A percentile compares a stretch with the other conserved stretches of the same genome.
phyloP scores from a whole-genome alignment of 2,113 vertebrate genomes.

The Pipra filicauda region DNA sequence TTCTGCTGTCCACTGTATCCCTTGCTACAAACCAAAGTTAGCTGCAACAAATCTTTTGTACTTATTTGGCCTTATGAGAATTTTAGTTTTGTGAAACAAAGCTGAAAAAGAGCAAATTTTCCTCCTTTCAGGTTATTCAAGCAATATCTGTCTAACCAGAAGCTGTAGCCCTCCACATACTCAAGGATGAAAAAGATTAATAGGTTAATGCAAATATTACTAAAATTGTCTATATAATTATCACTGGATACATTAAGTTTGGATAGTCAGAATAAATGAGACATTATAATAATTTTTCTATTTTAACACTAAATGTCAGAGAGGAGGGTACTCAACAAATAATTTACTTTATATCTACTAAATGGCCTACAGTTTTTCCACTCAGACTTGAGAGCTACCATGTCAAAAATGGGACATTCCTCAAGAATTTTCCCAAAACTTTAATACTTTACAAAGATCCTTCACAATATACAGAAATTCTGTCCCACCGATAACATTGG shows the following conservation, averaged over 20 bases:
- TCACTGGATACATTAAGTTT: background rate
- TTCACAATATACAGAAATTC: background rate
- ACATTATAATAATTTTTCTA: background rate
- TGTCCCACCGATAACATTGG: background rate
- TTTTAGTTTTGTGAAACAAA: background rate
- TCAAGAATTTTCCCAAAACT: background rate
- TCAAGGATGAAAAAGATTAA: background rate
- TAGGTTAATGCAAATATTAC: background rate
- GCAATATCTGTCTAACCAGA: background rate
- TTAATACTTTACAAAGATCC: background rate
- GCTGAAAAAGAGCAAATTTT: background rate
- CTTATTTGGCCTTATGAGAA: background rate
- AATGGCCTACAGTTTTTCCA: background rate
- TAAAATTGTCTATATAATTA: background rate
- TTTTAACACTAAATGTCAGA: background rate
- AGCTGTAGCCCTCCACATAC: background rate
- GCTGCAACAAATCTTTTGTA: background rate
- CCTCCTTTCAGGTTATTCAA: background rate
- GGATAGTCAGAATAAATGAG: background rate
- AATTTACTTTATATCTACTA: background rate
- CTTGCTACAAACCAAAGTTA: background rate
- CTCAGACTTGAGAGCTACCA: background rate
- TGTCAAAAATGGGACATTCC: background rate
- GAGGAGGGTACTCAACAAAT: background rate
- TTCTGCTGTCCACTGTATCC: background rate